These are phyloP conservation scores for Hirtodrosophila trivittata DNA, from an alignment of 2,888 invertebrate species.

Conservation along the genomic window DNA sequence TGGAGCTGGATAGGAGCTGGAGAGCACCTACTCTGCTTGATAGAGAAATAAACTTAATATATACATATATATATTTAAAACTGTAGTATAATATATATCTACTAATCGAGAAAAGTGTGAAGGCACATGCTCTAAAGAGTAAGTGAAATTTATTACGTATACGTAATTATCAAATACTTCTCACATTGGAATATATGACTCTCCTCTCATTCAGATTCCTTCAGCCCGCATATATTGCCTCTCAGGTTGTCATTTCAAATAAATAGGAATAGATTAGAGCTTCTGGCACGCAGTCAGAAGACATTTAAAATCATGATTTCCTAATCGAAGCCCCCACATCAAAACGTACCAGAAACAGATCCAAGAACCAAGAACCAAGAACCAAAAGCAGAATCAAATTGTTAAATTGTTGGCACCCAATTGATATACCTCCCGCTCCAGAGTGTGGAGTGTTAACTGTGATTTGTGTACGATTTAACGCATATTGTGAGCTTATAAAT, in stretches of 20 bases:
- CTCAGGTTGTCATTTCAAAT: constrained; percentile 4
- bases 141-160: neutral
- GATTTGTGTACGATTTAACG: constrained; percentile 53
- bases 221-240: neutral
- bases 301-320: constrained; percentile 22
- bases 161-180: neutral
- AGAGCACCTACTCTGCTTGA: neutral
- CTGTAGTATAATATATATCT: no score
- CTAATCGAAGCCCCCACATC: constrained; percentile 30
- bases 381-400: constrained; percentile 11
- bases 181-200: no score
- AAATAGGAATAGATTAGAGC: constrained; percentile 11
- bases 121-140: neutral
- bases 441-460: constrained; percentile 17
- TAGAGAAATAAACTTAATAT: neutral
- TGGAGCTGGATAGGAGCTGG: neutral
- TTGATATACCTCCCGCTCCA: constrained; percentile 12
- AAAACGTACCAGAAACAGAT: constrained; percentile 3
- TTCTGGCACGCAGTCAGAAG: constrained; percentile 1
- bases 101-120: neutral
- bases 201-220: no score
- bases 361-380: constrained; percentile 7
- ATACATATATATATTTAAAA: no score
- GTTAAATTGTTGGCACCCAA: constrained; percentile 25
- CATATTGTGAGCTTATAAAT: constrained; percentile 53